phyloP scores from a whole-genome alignment of 2,113 vertebrate species.

The Nycticorax nycticorax region DNA sequence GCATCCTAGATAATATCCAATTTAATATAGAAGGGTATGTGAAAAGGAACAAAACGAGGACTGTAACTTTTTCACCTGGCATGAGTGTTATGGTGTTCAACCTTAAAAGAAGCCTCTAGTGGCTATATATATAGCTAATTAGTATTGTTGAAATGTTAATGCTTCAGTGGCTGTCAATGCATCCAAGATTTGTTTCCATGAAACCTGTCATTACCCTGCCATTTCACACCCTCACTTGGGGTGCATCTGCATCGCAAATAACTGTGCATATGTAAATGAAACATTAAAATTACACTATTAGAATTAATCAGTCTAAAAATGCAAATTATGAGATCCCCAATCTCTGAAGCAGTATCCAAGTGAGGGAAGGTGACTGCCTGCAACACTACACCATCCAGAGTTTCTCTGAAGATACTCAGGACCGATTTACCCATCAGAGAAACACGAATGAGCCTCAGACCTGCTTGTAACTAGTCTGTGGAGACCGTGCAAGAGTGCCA shows the following conservation, averaged over 20 bases:
- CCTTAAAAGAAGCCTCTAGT: neutral
- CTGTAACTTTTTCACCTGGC: neutral
- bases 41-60: neutral
- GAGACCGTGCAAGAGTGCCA: neutral
- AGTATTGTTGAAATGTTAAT: constrained; percentile 45
- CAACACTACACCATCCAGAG: neutral
- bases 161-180: constrained; percentile 19
- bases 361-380: neutral
- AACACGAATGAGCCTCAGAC: neutral
- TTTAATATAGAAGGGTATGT: neutral
- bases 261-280: constrained; percentile 40
- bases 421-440: neutral
- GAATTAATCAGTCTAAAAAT: constrained; percentile 50
- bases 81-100: neutral
- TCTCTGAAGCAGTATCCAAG: neutral
- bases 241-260: constrained; percentile 47
- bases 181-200: constrained; percentile 28
- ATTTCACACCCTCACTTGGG: constrained; percentile 21
- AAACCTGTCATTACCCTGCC: constrained; percentile 47
- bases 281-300: constrained; percentile 7
- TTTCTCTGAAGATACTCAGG: neutral
- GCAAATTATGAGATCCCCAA: neutral
- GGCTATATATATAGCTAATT: neutral
- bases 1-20: neutral
- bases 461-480: neutral